A percentile compares a stretch with the other conserved stretches of the same genome.
phyloP scores from a whole-genome alignment of 2,113 vertebrate species.

The Brachypteracias leptosomus region DNA sequence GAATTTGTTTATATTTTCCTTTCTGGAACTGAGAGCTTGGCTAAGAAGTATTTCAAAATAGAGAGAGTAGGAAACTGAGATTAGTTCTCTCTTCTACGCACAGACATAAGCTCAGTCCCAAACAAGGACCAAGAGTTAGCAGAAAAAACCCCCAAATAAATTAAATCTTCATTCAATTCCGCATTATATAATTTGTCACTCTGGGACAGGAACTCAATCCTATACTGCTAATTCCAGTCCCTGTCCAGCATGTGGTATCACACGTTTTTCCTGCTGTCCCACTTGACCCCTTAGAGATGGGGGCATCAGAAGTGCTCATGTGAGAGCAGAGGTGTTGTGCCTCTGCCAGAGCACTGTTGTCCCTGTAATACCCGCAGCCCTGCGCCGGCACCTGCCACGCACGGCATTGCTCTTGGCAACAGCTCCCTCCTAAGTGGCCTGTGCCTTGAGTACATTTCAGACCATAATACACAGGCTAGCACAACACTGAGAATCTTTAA shows the following conservation, averaged over 20 bases:
- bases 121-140: neutral
- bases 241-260: neutral
- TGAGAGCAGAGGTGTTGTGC: neutral
- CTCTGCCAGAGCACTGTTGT: neutral
- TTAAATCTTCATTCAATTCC: neutral
- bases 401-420: fast-evolving
- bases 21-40: neutral
- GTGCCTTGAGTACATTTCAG: neutral
- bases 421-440: neutral
- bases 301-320: neutral
- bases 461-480: neutral
- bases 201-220: neutral
- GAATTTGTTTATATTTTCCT: neutral
- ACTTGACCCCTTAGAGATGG: neutral
- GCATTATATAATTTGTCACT: neutral
- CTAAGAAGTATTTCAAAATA: neutral
- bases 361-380: neutral
- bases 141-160: neutral
- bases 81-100: neutral
- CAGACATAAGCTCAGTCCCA: neutral
- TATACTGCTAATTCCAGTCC: neutral
- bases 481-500: neutral
- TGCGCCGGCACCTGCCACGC: fast-evolving
- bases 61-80: neutral
- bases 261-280: neutral